Evolutionary conservation across 2,888 invertebrate species (phyloP).

Genomic region (Lamellibrachia satsuma): DNA sequence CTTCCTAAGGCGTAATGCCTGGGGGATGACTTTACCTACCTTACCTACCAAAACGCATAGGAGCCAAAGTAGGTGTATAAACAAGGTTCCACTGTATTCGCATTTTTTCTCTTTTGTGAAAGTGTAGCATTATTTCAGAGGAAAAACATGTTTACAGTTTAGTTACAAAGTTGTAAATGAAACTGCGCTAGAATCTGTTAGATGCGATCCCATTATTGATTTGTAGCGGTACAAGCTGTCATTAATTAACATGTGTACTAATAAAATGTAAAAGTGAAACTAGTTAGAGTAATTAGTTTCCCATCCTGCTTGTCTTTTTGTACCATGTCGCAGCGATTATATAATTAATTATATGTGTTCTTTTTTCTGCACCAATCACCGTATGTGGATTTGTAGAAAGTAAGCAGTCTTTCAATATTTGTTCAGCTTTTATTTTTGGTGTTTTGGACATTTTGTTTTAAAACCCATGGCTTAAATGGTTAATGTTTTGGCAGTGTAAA

Average conservation of each 20-base stretch:
- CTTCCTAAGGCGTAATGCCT: too few species aligned
- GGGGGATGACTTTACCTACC: too few species aligned
- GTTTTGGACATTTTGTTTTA: neutral
- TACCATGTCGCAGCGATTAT: conserved; percentile 7
- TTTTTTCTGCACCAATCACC: neutral
- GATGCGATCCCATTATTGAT: too few species aligned
- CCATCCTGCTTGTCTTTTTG: neutral
- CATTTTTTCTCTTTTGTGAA: too few species aligned
- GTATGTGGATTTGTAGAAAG: neutral
- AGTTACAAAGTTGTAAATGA: too few species aligned
- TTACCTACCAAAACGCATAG: too few species aligned
- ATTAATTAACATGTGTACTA: neutral
- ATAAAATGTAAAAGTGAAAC: neutral
- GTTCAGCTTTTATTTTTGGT: neutral
- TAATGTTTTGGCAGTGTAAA: neutral
- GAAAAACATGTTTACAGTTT: too few species aligned
- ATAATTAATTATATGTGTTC: neutral
- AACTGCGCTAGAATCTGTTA: too few species aligned
- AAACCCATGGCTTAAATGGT: neutral
- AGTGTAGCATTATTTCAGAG: too few species aligned
- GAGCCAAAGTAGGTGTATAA: too few species aligned
- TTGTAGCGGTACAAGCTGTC: too few species aligned
- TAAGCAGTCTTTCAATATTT: neutral
- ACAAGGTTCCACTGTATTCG: too few species aligned
- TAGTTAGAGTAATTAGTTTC: neutral